Percentiles rank a stretch among this genome's conserved stretches.
These are phyloP conservation scores for Corythoichthys haematopterus DNA, from an alignment of 2,113 vertebrate genomes.

Conservation along the genomic window DNA sequence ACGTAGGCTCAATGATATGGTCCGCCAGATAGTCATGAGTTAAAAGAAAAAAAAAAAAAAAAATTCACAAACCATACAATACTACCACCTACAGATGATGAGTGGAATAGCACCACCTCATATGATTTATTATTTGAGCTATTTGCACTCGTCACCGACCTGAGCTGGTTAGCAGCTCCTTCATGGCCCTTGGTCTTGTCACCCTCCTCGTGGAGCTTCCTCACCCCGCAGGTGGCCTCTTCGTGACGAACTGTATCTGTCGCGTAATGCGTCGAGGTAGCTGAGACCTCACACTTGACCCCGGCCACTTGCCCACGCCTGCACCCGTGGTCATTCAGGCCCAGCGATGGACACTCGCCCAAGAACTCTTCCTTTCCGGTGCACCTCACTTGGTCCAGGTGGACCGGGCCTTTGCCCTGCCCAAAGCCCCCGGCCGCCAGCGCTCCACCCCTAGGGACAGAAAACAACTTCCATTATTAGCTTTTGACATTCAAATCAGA, in stretches of 20 bases:
- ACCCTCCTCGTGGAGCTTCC: slow-evolving; percentile 56
- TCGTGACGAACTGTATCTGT: slow-evolving; percentile 16
- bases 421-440: slow-evolving; percentile 77
- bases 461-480: not conserved
- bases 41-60: not conserved
- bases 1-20: too few relatives aligned
- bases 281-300: slow-evolving; percentile 75
- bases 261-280: slow-evolving; percentile 38
- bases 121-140: not conserved
- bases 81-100: not conserved
- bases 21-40: not conserved
- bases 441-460: slow-evolving; percentile 72
- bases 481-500: not conserved
- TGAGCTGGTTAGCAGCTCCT: slow-evolving; percentile 68
- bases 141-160: slow-evolving; percentile 32
- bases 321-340: slow-evolving; percentile 72
- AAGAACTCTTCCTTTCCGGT: slow-evolving; percentile 80
- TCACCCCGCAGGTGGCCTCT: slow-evolving; percentile 67
- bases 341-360: slow-evolving; percentile 72
- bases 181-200: slow-evolving; percentile 71
- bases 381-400: slow-evolving; percentile 81
- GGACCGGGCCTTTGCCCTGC: slow-evolving; percentile 77
- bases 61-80: too few relatives aligned
- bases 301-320: slow-evolving; percentile 77
- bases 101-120: not conserved